Base-by-base conservation (phyloP, 2,113 vertebrate species). In the Protobothrops mucrosquamatus region DNA sequence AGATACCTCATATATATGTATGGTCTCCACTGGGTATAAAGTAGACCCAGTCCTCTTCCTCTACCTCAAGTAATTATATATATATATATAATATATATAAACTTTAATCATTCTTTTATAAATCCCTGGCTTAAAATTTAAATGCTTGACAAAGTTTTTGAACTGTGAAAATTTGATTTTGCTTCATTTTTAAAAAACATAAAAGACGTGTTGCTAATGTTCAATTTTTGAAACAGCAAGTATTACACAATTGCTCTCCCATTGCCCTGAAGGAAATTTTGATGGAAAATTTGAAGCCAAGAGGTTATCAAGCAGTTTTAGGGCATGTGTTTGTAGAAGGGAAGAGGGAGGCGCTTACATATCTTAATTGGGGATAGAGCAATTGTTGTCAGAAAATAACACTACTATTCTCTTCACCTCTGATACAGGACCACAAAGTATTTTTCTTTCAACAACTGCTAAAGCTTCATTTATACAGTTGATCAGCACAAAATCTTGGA, bases 1-100 rank as follows among this genome's bases (percentile, higher is more conserved):
- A 97, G 97, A 97, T 97, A 95, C 97, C 98, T 98, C 98, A 98
- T 98, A 97, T 98, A 96, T 98, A 98, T 98, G 97, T 97, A 98
- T 97, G 97, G 97, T 97, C 97, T 98, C 97, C 96, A 96, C 97
- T 96, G 98, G 97, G 97, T 98, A 98, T 97, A 97, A 98, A 98
- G 96, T 97, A 97, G 97, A 97, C 92, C 96, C 95, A 96, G 93
- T 95, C 97, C 95, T 96, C 97, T 97, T 97, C 97, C 96, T 94
- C 96, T 97, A 98, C 96, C 97, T 98, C 96, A 98, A 97, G 97
- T 98, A 98, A 98, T 98, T 98, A 98, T 97, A 97, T 90, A 90
- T 7, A 96, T 85, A 48, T 43, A 26, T 51, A 26, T 51, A 51
- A 48, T 87, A 98, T 96, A 97, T 97, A 97, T 97, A 97, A 98